A percentile compares a stretch with the other conserved stretches of the same genome.
Evolutionary conservation across 2,797 vertebrate genomes (phyloP).

Genomic region (Acanthiza pusilla): DNA sequence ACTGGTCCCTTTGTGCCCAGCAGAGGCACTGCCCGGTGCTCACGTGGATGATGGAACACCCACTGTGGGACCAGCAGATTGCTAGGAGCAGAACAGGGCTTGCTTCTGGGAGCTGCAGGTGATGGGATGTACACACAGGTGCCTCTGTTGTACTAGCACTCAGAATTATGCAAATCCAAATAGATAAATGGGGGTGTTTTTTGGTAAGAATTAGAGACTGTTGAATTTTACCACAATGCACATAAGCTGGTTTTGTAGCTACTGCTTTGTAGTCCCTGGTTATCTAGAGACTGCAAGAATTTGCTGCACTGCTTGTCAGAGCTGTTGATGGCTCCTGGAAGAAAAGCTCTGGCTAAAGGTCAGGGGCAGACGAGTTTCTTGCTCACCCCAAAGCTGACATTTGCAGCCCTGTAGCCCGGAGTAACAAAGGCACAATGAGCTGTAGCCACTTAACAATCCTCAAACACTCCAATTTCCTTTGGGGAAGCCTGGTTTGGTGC

Average conservation of each 20-base stretch:
- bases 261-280: background rate
- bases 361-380: background rate
- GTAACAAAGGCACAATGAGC: background rate
- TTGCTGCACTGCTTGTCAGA: background rate
- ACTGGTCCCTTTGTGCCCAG: background rate
- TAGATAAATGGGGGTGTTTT: background rate
- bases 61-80: background rate
- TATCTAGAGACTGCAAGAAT: background rate
- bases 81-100: background rate
- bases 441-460: background rate
- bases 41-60: accelerated
- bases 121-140: background rate
- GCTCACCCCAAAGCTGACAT: background rate
- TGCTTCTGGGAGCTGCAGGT: background rate
- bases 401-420: background rate
- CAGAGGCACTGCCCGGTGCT: background rate
- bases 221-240: background rate
- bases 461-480: background rate
- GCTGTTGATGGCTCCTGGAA: background rate
- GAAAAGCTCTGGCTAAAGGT: background rate
- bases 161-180: background rate
- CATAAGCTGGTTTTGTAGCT: background rate
- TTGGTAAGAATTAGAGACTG: accelerated
- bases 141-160: background rate
- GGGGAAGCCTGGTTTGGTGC: background rate